phyloP scores from a whole-genome alignment of 2,113 vertebrate genomes.

The Halcyon senegalensis region DNA sequence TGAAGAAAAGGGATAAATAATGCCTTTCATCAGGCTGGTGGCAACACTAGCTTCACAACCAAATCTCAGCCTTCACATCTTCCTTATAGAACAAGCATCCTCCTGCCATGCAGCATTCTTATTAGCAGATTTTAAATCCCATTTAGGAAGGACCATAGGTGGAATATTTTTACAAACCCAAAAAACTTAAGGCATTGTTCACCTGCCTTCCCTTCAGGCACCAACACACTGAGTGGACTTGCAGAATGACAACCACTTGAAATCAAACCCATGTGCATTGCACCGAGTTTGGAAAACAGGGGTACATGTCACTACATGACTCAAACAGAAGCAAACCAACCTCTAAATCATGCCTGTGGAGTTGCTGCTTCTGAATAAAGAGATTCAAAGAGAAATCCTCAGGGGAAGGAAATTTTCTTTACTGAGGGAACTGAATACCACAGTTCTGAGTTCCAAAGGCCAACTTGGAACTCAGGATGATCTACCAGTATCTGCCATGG shows the following conservation, averaged over 20 bases:
- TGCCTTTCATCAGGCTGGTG: background rate
- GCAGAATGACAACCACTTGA: background rate
- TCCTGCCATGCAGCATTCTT: background rate
- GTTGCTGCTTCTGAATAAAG: background rate
- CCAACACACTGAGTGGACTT: background rate
- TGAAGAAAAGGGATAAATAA: background rate
- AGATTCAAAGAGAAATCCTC: background rate
- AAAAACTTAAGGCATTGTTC: background rate
- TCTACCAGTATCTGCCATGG: background rate
- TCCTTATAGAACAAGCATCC: background rate
- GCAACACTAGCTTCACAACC: background rate
- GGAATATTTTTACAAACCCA: background rate
- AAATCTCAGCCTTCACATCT: background rate
- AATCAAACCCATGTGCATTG: accelerated
- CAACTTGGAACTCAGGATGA: background rate
- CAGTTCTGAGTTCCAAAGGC: background rate
- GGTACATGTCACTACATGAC: background rate
- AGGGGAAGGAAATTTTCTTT: background rate
- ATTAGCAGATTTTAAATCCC: background rate
- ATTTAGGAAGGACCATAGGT: background rate
- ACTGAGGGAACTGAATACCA: background rate
- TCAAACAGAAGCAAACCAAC: background rate
- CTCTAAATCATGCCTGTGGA: background rate
- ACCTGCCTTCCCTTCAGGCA: background rate
- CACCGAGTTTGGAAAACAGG: background rate